A percentile compares a stretch with the other conserved stretches of the same genome.
Evolutionary conservation across 2,888 invertebrate species (phyloP).

Genomic region (Brachypalpus laphriformis): DNA sequence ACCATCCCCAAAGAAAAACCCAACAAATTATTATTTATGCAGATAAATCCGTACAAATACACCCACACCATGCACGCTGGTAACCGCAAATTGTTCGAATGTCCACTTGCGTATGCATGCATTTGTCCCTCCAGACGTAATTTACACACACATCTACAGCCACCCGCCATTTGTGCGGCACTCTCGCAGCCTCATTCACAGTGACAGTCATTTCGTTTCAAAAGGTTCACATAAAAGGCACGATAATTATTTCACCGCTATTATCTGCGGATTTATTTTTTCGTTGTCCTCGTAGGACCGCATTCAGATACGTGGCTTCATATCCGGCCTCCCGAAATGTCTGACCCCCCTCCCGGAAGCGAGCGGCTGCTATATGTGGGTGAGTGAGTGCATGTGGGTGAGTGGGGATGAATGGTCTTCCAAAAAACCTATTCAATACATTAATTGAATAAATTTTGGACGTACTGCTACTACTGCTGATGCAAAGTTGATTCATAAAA

Average conservation of each 20-base stretch:
- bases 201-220: slow-evolving; percentile 35
- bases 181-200: slow-evolving; percentile 17
- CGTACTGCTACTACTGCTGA: slow-evolving; percentile 1
- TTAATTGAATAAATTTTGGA: slow-evolving; percentile 61
- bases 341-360: slow-evolving; percentile 10
- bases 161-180: neutral
- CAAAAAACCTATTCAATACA: slow-evolving; percentile 49
- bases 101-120: slow-evolving; percentile 42
- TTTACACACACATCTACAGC: slow-evolving; percentile 8
- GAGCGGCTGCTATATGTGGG: neutral
- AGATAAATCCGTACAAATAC: slow-evolving; percentile 44
- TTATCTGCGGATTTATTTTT: slow-evolving; percentile 58
- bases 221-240: slow-evolving; percentile 51
- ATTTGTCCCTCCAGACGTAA: slow-evolving; percentile 52
- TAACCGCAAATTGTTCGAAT: slow-evolving; percentile 41
- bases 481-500: slow-evolving; percentile 35
- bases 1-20: too few relatives aligned
- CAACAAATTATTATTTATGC: slow-evolving; percentile 68
- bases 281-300: slow-evolving; percentile 24
- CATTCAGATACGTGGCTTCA: slow-evolving; percentile 39
- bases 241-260: slow-evolving; percentile 72
- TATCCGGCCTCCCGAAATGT: slow-evolving; percentile 36
- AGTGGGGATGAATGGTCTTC: neutral
- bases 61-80: neutral
- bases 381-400: neutral